A percentile compares a stretch with the other conserved stretches of the same genome.
Conservation (phyloP, 1,140 invertebrate genomes). For the Bombus pascuorum region DNA sequence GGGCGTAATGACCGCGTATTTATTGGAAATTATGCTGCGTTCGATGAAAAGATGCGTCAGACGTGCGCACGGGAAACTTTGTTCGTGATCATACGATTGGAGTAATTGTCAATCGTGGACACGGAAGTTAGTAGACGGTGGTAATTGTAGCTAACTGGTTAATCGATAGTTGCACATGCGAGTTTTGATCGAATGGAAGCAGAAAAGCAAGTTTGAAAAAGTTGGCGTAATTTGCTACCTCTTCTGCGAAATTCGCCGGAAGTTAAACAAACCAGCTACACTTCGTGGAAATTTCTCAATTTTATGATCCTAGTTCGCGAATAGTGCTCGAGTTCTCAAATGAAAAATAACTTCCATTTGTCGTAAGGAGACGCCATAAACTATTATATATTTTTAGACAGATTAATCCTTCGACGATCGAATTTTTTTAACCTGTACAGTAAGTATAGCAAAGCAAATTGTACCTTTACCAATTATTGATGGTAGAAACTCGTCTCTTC, state of each 20-base stretch:
- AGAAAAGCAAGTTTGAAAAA: neutral
- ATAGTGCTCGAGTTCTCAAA: too few species aligned
- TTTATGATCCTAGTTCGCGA: neutral
- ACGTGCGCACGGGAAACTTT: neutral
- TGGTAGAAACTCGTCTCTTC: too few species aligned
- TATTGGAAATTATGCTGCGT: neutral
- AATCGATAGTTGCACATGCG: constrained; percentile 66
- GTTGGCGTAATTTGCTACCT: neutral
- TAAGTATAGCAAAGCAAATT: too few species aligned
- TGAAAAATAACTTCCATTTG: too few species aligned
- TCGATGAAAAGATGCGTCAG: constrained; percentile 16
- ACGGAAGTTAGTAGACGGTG: constrained; percentile 55
- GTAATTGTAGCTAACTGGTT: constrained; percentile 70
- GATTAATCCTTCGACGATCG: too few species aligned
- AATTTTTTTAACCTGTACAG: too few species aligned
- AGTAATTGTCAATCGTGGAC: constrained; percentile 45
- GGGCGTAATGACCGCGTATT: constrained; percentile 45
- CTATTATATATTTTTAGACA: too few species aligned
- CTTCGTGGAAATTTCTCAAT: neutral
- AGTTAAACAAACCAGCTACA: neutral
- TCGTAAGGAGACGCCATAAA: too few species aligned
- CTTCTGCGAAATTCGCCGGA: neutral
- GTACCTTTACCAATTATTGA: too few species aligned
- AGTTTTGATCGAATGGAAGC: constrained; percentile 44
- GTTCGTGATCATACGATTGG: neutral